phyloP scores from a whole-genome alignment of 2,888 invertebrate species.

The Megastigmus dorsalis region DNA sequence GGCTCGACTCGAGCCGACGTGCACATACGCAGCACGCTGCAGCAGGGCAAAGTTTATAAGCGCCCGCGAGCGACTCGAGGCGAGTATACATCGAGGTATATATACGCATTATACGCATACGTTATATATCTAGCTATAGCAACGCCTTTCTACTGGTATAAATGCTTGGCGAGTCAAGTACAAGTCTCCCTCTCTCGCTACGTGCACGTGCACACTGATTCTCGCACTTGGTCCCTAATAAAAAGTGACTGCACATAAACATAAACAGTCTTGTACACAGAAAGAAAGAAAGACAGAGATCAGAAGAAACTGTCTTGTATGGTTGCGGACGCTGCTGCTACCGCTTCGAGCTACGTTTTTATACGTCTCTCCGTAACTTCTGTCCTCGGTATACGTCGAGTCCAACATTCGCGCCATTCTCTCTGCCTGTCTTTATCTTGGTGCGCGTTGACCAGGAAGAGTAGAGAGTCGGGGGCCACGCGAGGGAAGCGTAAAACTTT shows the following conservation, averaged over 20 bases:
- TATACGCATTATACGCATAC: too few relatives aligned
- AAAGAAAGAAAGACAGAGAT: too few relatives aligned
- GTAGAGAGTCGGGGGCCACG: background rate
- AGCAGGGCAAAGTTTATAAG: too few relatives aligned
- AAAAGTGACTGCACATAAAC: too few relatives aligned
- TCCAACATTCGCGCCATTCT: conserved; percentile 10
- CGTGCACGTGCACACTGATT: background rate
- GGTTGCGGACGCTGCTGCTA: background rate
- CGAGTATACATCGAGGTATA: too few relatives aligned
- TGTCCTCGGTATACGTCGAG: conserved; percentile 34
- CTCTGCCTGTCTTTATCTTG: conserved; percentile 11
- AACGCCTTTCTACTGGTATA: background rate
- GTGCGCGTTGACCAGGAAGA: conserved; percentile 11
- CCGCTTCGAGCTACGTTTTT: conserved; percentile 6
- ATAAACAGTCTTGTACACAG: background rate
- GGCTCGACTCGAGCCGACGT: too few relatives aligned
- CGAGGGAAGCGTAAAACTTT: conserved; percentile 22
- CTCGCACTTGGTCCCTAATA: background rate
- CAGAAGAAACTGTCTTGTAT: too few relatives aligned
- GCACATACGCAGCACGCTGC: too few relatives aligned
- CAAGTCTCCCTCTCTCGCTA: too few relatives aligned
- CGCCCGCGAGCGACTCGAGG: too few relatives aligned
- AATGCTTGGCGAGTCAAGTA: background rate
- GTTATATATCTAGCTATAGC: too few relatives aligned
- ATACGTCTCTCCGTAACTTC: conserved; percentile 21